Base-by-base conservation (phyloP, 2,888 invertebrate genomes). In the Aspidiotus rigidus region DNA sequence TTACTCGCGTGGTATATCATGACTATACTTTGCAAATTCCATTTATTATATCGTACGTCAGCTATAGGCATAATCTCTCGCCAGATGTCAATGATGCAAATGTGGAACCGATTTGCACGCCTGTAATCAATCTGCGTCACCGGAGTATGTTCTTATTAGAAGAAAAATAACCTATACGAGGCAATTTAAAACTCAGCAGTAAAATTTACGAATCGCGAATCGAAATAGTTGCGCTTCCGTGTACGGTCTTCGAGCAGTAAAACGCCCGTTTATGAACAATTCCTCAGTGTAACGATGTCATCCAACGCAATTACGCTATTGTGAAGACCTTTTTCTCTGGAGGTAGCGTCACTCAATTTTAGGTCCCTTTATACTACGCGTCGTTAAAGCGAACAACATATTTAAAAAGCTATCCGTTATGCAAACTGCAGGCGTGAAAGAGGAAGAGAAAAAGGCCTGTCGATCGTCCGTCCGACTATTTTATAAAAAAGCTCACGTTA, bases 401-500 rank as follows among this genome's bases (percentile, higher is more conserved):
- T 49, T 49, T 49, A 49, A 49, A 49, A 49, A 49, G 49, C 49
- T 49, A 49, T 49, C 49, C 49, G 11, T 13, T 49, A 28, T 28
- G 28, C 28, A 28, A 28, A 28, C 28, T 28, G 28, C 28, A 28
- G 28, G 28, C 28, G 28, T 28, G 28, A 28, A 28, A 28, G 28
- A 28, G 28, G 28, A 28, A 28, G 28, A 28, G 28, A 28, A 28
- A n/a, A 28, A 28, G 28, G 28, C 28, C 28, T 28, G 28, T 28
- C 28, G 28, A 28, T n/a, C 49, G 49, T 13, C n/a, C 49, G 49
- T 13, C 49, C 11, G 49, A 49, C 49, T 49, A n/a, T n/a, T 49
- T 49, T 49, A n/a, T 49, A n/a, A 64, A 55, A 39, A 54, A 11
- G 54, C 54, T 54, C 57, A 57, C 66, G 66, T 66, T 66, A 59